Conservation (phyloP, 2,797 vertebrate species). For the Babyrousa celebensis region DNA sequence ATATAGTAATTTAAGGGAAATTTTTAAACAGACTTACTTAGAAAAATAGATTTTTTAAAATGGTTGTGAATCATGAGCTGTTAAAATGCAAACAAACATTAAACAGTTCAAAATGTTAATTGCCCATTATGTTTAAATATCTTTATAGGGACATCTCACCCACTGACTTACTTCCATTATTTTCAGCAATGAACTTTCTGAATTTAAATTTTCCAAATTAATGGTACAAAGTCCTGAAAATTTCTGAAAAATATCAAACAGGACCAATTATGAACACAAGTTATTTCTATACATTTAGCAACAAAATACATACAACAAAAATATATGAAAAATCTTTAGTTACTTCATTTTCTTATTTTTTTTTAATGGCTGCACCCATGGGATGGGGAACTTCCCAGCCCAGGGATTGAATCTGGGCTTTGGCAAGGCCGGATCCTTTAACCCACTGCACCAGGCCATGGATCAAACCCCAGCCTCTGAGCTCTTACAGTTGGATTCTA, state of each 20-base stretch:
- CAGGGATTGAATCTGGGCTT: too few species aligned
- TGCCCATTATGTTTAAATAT: constrained; percentile 59
- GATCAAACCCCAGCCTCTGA: too few species aligned
- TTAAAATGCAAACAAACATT: constrained; percentile 70
- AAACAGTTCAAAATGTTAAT: constrained; percentile 67
- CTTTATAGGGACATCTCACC: constrained; percentile 27
- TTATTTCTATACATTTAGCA: not conserved
- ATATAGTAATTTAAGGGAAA: constrained; percentile 37
- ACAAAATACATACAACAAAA: not conserved
- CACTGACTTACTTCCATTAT: constrained; percentile 41
- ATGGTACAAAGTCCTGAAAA: not conserved
- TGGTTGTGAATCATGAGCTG: constrained; percentile 65
- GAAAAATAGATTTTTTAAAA: constrained; percentile 40
- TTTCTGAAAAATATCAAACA: not conserved
- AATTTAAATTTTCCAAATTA: constrained; percentile 43
- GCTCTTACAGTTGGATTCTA: too few species aligned
- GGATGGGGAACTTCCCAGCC: too few species aligned
- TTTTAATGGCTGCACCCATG: too few species aligned
- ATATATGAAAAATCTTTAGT: not conserved
- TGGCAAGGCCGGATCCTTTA: too few species aligned
- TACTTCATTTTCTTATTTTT: not conserved
- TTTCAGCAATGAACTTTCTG: not conserved
- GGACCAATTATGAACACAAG: not conserved
- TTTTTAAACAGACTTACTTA: constrained; percentile 26
- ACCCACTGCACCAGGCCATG: too few species aligned